phyloP scores from a whole-genome alignment of 1,140 invertebrate species.

The Mamestra configurata region DNA sequence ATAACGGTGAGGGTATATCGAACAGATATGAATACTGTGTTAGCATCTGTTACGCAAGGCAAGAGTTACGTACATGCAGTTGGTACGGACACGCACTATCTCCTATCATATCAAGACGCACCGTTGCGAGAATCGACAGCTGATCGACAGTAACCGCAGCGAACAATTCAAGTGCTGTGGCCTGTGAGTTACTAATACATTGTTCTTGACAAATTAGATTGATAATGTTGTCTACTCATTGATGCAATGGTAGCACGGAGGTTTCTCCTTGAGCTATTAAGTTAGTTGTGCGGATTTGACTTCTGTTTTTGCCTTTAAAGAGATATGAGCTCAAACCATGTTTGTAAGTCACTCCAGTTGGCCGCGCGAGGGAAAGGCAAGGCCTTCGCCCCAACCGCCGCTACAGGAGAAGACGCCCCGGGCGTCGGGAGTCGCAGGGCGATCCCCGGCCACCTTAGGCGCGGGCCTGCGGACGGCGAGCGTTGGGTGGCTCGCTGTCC shows the following conservation, averaged over 20 bases:
- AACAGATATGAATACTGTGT: constrained; percentile 62
- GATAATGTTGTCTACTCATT: constrained; percentile 16
- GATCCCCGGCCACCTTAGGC: no score
- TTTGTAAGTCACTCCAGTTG: background rate
- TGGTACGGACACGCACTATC: constrained; percentile 79
- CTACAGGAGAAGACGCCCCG: no score
- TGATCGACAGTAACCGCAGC: constrained; percentile 63
- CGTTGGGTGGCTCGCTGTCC: no score
- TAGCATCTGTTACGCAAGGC: constrained; percentile 72
- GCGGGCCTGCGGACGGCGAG: no score
- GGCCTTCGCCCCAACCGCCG: no score
- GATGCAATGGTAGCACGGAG: background rate
- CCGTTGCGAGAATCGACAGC: constrained; percentile 73
- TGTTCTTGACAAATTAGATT: constrained; percentile 34
- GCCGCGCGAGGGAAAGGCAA: no score
- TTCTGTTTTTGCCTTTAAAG: background rate
- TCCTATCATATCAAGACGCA: constrained; percentile 79
- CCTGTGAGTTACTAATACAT: background rate
- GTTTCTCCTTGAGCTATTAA: background rate
- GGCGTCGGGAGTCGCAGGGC: no score
- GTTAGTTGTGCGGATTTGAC: background rate
- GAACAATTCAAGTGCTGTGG: constrained; percentile 19
- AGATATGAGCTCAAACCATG: background rate
- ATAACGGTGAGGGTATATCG: constrained; percentile 63
- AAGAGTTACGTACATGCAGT: constrained; percentile 65